Conservation (phyloP, 2,113 vertebrate species). For the Nymphicus hollandicus region DNA sequence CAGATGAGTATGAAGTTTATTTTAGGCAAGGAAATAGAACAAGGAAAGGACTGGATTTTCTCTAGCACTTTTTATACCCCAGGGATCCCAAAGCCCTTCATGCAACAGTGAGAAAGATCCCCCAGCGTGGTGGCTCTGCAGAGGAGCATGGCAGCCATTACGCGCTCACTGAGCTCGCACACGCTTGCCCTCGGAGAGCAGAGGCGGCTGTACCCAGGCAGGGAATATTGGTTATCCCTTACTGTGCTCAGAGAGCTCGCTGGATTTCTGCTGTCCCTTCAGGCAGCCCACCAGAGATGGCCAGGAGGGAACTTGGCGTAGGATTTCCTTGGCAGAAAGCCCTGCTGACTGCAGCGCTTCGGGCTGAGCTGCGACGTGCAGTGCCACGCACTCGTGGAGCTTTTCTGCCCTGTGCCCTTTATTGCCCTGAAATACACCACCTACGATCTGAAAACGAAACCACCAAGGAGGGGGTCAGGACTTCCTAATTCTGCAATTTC, state of each 20-base stretch:
- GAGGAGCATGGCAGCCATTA: conserved; percentile 32
- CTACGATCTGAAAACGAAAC: neutral
- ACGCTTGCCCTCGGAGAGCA: neutral
- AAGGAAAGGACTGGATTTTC: conserved; percentile 7
- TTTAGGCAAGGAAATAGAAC: conserved; percentile 4
- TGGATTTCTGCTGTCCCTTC: conserved; percentile 24
- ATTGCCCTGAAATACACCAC: neutral
- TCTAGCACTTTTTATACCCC: conserved; percentile 10
- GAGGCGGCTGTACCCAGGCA: neutral
- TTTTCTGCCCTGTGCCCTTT: neutral
- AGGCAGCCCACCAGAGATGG: conserved; percentile 25
- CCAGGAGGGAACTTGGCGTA: neutral
- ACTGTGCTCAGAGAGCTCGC: neutral
- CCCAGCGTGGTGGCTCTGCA: neutral
- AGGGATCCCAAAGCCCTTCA: conserved; percentile 53
- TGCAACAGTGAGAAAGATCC: conserved; percentile 38
- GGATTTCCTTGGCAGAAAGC: conserved; percentile 46
- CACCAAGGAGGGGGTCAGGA: neutral
- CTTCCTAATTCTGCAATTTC: neutral
- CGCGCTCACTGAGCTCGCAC: neutral
- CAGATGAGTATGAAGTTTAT: neutral
- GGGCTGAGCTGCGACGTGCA: neutral
- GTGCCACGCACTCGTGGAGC: neutral
- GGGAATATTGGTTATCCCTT: conserved; percentile 6
- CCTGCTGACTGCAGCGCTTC: neutral